Percentiles rank a stretch among this genome's conserved stretches.
Conservation (phyloP, 2,113 vertebrate genomes). For the Notothenia rossii region DNA sequence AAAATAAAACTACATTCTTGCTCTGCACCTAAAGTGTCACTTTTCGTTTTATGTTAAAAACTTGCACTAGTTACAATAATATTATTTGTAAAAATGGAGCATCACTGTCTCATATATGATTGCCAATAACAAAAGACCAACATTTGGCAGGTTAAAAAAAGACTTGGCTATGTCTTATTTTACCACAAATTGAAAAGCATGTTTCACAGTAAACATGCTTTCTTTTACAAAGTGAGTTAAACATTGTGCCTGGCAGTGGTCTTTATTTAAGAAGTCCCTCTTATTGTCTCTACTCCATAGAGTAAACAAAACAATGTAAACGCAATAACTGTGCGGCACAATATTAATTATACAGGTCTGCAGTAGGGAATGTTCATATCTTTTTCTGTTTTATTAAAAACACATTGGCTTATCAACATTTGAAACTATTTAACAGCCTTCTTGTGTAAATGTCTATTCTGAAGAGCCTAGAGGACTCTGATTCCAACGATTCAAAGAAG, state of each 20-base stretch:
- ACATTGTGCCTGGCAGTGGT: background rate
- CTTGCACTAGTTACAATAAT: background rate
- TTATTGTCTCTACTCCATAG: background rate
- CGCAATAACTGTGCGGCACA: background rate
- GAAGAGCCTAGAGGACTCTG: conserved; percentile 76
- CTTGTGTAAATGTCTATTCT: conserved; percentile 20
- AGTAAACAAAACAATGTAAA: background rate
- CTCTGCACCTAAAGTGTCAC: background rate
- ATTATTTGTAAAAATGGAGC: background rate
- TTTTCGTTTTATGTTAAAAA: background rate
- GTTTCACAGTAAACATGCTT: background rate
- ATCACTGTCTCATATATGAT: background rate
- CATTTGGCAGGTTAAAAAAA: background rate
- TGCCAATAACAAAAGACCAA: background rate
- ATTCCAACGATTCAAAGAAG: conserved; percentile 66
- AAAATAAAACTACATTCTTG: background rate
- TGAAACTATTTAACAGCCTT: conserved; percentile 5
- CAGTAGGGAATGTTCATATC: too few relatives aligned
- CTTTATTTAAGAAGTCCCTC: background rate
- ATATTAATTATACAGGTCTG: background rate
- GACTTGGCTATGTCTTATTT: background rate
- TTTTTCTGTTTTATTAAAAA: too few relatives aligned
- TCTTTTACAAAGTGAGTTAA: background rate
- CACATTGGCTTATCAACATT: background rate
- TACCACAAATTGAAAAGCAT: background rate